A percentile compares a stretch with the other conserved stretches of the same genome.
Conservation (phyloP, 2,888 invertebrate genomes). For the Gerris lacustris region DNA sequence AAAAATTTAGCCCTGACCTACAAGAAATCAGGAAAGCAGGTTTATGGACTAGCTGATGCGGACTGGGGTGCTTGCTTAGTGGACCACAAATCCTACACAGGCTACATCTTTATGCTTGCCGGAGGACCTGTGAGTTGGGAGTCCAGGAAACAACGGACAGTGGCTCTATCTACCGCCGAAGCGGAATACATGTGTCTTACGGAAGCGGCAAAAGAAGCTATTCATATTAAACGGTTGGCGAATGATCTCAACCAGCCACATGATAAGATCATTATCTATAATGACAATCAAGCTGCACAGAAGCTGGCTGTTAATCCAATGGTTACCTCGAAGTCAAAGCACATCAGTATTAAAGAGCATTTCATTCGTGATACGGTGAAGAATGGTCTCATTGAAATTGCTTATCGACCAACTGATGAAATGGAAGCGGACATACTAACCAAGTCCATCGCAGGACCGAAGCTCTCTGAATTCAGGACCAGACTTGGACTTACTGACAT, state of each 20-base stretch:
- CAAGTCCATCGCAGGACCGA: too few species aligned
- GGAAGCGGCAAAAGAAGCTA: not conserved
- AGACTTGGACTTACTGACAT: too few species aligned
- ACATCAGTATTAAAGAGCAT: slow-evolving; percentile 1
- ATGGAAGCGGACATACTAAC: too few species aligned
- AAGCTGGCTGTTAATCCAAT: not conserved
- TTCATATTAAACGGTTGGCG: not conserved
- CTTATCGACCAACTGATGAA: too few species aligned
- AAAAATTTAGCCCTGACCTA: not conserved
- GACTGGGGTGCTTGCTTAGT: not conserved
- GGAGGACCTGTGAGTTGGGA: not conserved
- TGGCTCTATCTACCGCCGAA: slow-evolving; percentile 11
- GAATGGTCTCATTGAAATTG: too few species aligned
- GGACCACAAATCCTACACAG: not conserved
- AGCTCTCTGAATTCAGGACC: too few species aligned
- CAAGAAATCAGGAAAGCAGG: not conserved
- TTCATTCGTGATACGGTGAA: not conserved
- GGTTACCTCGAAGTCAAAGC: not conserved
- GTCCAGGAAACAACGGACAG: slow-evolving; percentile 10
- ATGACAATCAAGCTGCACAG: not conserved
- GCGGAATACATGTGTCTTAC: slow-evolving; percentile 7
- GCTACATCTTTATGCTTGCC: not conserved
- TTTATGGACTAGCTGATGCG: not conserved
- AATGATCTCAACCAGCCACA: not conserved
- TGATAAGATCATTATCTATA: not conserved